Evolutionary conservation across 2,113 vertebrate genomes (phyloP).

Genomic region (Himantopus leucocephalus): DNA sequence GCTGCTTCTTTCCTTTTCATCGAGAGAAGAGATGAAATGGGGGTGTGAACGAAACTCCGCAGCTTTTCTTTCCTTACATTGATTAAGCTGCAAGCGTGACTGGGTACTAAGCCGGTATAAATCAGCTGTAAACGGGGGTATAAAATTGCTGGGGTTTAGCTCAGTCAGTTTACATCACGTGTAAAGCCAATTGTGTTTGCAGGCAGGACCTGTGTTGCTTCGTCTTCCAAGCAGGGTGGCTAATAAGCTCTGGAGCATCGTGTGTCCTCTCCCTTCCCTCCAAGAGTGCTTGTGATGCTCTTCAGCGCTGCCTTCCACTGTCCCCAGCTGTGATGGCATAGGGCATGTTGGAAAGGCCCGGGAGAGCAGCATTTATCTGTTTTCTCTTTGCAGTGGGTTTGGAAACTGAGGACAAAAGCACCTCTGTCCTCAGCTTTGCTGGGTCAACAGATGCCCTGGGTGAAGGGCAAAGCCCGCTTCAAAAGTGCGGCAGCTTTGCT

Average conservation of each 20-base stretch:
- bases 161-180: rapidly evolving
- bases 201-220: not conserved
- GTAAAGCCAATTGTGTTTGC: not conserved
- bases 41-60: not conserved
- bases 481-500: not conserved
- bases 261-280: rapidly evolving
- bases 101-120: not conserved
- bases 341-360: rapidly evolving
- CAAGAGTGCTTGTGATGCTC: rapidly evolving
- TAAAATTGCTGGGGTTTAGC: not conserved
- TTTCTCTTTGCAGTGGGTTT: not conserved
- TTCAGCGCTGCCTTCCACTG: rapidly evolving
- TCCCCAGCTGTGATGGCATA: not conserved
- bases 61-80: not conserved
- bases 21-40: not conserved
- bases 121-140: not conserved
- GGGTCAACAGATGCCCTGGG: not conserved
- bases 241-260: rapidly evolving
- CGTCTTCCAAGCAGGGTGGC: rapidly evolving
- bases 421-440: not conserved
- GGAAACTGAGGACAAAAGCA: not conserved
- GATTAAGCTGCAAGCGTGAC: not conserved
- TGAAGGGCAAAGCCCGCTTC: not conserved
- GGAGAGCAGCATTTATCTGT: not conserved
- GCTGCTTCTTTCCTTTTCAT: not conserved